These are phyloP conservation scores for Cotesia chilonis DNA, from an alignment of 1,140 invertebrate species.

Conservation along the genomic window DNA sequence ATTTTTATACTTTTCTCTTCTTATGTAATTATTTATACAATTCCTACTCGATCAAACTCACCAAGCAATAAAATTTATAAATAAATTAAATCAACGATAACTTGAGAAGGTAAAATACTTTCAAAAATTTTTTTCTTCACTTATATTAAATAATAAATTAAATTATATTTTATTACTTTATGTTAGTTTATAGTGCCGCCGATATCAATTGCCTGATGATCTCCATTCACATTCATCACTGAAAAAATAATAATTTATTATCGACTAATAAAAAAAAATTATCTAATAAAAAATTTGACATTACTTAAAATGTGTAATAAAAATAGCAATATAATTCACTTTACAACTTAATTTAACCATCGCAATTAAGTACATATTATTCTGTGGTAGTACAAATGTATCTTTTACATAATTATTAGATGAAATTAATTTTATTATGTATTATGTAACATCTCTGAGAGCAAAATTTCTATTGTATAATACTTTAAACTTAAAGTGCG, in stretches of 20 bases:
- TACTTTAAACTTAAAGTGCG: neutral
- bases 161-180: constrained; percentile 45
- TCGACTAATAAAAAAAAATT: neutral
- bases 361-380: neutral
- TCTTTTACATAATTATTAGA: neutral
- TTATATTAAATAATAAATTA: constrained; percentile 21
- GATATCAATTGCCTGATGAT: constrained; percentile 54
- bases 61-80: constrained; percentile 34
- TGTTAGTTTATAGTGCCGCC: constrained; percentile 57
- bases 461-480: constrained; percentile 12
- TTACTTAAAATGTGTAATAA: too few species aligned
- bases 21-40: too few species aligned
- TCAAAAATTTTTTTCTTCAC: constrained; percentile 2
- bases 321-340: neutral
- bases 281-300: too few species aligned
- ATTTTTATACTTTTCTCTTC: neutral
- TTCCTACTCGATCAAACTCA: constrained; percentile 37
- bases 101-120: constrained; percentile 43
- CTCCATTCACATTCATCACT: constrained; percentile 60
- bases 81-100: constrained; percentile 44
- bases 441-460: neutral
- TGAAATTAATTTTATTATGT: constrained; percentile 5
- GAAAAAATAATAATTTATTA: constrained; percentile 29
- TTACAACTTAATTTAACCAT: neutral
- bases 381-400: neutral